A percentile compares a stretch with the other conserved stretches of the same genome.
phyloP scores from a whole-genome alignment of 2,113 vertebrate species.

The Podiceps cristatus region DNA sequence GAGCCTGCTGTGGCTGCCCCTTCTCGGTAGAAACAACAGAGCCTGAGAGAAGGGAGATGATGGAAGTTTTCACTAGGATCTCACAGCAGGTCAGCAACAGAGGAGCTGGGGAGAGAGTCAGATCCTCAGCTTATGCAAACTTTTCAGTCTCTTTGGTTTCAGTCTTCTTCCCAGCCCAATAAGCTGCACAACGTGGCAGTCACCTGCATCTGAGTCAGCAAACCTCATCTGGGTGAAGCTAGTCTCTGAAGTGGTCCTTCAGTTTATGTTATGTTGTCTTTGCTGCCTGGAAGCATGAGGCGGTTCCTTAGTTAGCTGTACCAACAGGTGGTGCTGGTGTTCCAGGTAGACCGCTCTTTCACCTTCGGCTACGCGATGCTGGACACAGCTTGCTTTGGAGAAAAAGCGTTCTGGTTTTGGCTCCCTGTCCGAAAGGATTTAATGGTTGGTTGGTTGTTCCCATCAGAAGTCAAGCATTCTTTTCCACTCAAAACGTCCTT shows the following conservation, averaged over 20 bases:
- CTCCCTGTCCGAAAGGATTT: neutral
- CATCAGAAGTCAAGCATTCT: neutral
- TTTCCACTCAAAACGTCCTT: neutral
- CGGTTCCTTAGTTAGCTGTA: neutral
- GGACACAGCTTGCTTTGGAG: neutral
- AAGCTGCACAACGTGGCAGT: neutral
- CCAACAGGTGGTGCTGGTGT: constrained; percentile 1
- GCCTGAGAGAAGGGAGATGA: neutral
- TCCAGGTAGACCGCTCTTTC: neutral
- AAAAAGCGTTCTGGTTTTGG: neutral
- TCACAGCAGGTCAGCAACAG: neutral
- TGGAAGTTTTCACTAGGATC: neutral
- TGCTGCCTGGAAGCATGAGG: neutral
- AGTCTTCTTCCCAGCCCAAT: neutral
- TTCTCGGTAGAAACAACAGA: neutral
- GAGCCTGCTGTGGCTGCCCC: neutral
- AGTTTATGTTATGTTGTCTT: neutral
- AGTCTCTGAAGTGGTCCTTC: neutral
- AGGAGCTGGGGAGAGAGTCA: neutral
- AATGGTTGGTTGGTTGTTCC: neutral
- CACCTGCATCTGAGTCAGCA: neutral
- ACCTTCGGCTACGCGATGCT: neutral
- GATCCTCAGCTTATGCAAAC: neutral
- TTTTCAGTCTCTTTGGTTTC: neutral
- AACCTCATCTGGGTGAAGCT: neutral